Evolutionary conservation across 1,140 invertebrate genomes (phyloP).

Genomic region (Drosophila mayri): DNA sequence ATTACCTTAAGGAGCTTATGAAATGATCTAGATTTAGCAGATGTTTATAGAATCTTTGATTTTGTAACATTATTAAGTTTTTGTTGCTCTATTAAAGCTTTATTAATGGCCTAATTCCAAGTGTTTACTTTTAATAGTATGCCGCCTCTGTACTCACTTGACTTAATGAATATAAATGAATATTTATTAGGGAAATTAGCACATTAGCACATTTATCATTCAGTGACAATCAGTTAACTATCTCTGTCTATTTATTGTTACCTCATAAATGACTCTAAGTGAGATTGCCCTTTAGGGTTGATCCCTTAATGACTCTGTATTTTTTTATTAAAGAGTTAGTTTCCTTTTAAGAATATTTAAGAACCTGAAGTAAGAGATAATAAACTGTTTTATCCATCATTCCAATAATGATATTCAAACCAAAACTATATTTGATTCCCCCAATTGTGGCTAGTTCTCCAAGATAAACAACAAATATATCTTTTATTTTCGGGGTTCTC

Average conservation of each 20-base stretch:
- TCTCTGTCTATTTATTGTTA: neutral
- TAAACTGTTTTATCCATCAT: too few relatives aligned
- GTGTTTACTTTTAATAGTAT: neutral
- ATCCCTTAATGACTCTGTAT: too few relatives aligned
- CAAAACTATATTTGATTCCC: neutral
- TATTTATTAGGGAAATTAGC: conserved; percentile 8
- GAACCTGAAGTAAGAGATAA: too few relatives aligned
- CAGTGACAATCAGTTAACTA: neutral
- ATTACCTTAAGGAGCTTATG: neutral
- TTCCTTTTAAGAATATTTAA: neutral
- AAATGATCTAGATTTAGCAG: neutral
- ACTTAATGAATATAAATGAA: neutral
- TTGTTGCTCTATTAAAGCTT: neutral
- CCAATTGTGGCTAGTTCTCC: neutral
- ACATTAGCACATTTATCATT: conserved; percentile 2
- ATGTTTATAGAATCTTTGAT: neutral
- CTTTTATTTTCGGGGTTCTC: neutral
- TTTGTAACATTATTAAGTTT: neutral
- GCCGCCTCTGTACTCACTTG: neutral
- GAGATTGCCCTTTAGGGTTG: neutral
- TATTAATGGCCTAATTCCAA: neutral
- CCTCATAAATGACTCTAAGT: neutral
- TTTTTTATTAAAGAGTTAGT: neutral
- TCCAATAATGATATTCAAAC: neutral
- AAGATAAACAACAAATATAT: neutral